A percentile compares a stretch with the other conserved stretches of the same genome.
Conservation (phyloP, 2,888 invertebrate species). For the Hydropsyche betteni region DNA sequence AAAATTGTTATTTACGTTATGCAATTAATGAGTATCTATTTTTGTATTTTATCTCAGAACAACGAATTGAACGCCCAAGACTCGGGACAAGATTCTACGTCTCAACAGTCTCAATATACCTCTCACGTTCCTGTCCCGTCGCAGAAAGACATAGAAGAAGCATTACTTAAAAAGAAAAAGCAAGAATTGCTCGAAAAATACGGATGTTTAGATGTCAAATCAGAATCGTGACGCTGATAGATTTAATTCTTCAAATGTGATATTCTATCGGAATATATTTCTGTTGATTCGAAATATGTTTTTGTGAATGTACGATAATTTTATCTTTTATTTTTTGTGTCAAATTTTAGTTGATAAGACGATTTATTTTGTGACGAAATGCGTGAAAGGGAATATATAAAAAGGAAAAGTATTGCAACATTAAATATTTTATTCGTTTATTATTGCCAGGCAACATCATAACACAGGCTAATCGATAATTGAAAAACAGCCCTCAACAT, state of each 20-base stretch:
- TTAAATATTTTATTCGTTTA: slow-evolving; percentile 43
- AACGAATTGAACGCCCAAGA: slow-evolving; percentile 53
- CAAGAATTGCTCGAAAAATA: slow-evolving; percentile 90
- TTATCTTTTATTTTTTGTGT: too few relatives aligned
- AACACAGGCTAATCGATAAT: slow-evolving; percentile 37
- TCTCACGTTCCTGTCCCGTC: slow-evolving; percentile 93
- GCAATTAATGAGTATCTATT: too few relatives aligned
- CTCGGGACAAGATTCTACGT: slow-evolving; percentile 57
- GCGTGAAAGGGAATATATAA: background rate
- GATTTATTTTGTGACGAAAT: background rate
- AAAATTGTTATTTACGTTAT: background rate
- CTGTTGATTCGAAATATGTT: too few relatives aligned
- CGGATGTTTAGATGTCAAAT: slow-evolving; percentile 66
- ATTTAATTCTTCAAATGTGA: too few relatives aligned
- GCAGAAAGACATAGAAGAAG: slow-evolving; percentile 93
- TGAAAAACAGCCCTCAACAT: slow-evolving; percentile 38
- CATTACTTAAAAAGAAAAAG: slow-evolving; percentile 88
- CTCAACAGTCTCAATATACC: slow-evolving; percentile 67
- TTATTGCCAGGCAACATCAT: slow-evolving; percentile 49
- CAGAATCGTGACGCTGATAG: slow-evolving; percentile 53
- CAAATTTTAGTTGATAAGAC: too few relatives aligned
- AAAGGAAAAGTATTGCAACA: slow-evolving; percentile 38
- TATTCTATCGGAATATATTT: too few relatives aligned
- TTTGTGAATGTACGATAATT: too few relatives aligned
- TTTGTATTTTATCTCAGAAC: slow-evolving; percentile 17